Conservation (phyloP, 1,140 invertebrate species). For the Paraescarpia echinospica region DNA sequence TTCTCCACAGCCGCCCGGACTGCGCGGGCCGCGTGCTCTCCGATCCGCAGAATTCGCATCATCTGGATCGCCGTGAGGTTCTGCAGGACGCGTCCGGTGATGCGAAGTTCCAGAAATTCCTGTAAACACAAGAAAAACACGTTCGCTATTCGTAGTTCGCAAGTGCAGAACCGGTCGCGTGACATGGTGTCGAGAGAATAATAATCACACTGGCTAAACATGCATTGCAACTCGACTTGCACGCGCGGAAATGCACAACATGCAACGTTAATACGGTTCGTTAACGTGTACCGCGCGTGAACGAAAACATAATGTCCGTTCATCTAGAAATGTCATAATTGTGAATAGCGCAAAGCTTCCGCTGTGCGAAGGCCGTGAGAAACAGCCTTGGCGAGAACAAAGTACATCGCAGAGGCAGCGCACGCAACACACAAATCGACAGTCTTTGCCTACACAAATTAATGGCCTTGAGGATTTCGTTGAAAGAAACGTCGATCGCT, state of each 20-base stretch:
- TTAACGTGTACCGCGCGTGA: not conserved
- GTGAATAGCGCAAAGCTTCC: not conserved
- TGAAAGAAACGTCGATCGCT: not conserved
- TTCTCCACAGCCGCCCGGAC: not conserved
- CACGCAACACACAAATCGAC: not conserved
- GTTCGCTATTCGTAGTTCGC: not conserved
- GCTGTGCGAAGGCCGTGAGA: not conserved
- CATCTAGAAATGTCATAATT: not conserved
- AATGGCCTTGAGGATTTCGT: not conserved
- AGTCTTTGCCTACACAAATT: not conserved
- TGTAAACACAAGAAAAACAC: not conserved
- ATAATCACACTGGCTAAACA: too few relatives aligned
- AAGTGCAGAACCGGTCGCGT: not conserved
- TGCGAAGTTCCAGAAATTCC: not conserved
- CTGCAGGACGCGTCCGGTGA: not conserved
- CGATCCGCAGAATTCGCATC: not conserved
- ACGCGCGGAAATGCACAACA: not conserved
- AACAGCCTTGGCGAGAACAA: not conserved
- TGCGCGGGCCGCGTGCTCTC: not conserved
- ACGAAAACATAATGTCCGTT: not conserved
- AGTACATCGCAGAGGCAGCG: not conserved
- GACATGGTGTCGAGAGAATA: too few relatives aligned
- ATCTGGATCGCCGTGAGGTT: not conserved
- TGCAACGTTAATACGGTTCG: not conserved
- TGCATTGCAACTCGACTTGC: too few relatives aligned